phyloP scores from a whole-genome alignment of 2,797 vertebrate species.

The Rhadinocentrus ornatus region DNA sequence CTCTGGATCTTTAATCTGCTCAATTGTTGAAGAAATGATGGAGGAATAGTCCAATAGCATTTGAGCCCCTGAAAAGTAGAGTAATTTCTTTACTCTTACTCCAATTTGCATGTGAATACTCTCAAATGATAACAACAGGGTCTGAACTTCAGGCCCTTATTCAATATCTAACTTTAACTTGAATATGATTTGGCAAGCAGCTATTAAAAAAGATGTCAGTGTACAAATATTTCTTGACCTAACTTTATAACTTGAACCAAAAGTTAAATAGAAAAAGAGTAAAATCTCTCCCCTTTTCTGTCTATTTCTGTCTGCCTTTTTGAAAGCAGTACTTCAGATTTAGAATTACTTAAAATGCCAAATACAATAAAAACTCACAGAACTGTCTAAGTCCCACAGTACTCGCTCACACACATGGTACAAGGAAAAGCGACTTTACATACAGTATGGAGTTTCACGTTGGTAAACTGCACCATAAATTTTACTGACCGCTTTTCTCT shows the following conservation, averaged over 20 bases:
- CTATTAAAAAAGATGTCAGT: background rate
- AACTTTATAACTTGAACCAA: background rate
- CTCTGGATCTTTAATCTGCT: background rate
- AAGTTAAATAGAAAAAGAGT: background rate
- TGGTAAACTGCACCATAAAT: slow-evolving; percentile 63
- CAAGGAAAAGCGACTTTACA: slow-evolving; percentile 44
- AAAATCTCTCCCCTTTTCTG: background rate
- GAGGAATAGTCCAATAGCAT: background rate
- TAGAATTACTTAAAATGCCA: slow-evolving; percentile 52
- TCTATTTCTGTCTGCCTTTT: slow-evolving; percentile 25
- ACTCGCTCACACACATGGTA: slow-evolving; percentile 44
- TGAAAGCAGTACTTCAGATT: slow-evolving; percentile 35
- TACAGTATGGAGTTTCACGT: slow-evolving; percentile 61
- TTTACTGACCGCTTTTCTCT: slow-evolving; percentile 60
- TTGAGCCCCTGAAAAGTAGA: background rate
- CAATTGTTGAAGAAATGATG: background rate
- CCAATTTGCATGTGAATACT: background rate
- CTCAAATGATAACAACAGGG: background rate
- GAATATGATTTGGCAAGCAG: slow-evolving; percentile 1
- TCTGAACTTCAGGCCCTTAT: too few species aligned
- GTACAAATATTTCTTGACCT: background rate
- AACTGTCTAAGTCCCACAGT: slow-evolving; percentile 19
- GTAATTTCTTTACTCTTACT: background rate
- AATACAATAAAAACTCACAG: slow-evolving; percentile 50
- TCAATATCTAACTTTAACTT: slow-evolving; percentile 2